phyloP scores from a whole-genome alignment of 2,797 vertebrate species.

The Galaxias olidus region DNA sequence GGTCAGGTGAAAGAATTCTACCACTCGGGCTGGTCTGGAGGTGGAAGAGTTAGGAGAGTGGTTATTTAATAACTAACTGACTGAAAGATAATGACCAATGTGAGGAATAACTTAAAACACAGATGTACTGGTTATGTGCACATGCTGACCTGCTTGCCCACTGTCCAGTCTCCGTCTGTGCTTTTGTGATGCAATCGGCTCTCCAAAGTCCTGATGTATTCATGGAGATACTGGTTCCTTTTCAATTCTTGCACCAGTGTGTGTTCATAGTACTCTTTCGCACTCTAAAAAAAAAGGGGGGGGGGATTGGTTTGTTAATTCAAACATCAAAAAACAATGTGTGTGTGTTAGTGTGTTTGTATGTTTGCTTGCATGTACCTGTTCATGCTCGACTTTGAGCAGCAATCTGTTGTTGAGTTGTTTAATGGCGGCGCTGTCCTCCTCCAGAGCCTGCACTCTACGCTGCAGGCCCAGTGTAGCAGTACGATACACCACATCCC shows the following conservation, averaged over 20 bases:
- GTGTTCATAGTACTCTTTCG: slow-evolving; percentile 78
- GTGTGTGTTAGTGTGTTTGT: slow-evolving; percentile 9
- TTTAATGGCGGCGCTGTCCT: slow-evolving; percentile 69
- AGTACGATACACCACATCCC: slow-evolving; percentile 80
- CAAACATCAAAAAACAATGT: background rate
- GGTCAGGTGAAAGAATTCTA: background rate
- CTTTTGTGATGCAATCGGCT: slow-evolving; percentile 55
- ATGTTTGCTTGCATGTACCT: slow-evolving; percentile 59
- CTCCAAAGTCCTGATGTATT: slow-evolving; percentile 73
- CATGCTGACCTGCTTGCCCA: slow-evolving; percentile 34
- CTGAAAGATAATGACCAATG: background rate
- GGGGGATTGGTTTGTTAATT: slow-evolving; percentile 3
- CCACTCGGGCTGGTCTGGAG: background rate
- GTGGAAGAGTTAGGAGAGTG: background rate
- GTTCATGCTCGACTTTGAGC: slow-evolving; percentile 78
- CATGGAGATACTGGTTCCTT: slow-evolving; percentile 79
- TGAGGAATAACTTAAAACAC: background rate
- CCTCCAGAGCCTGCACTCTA: slow-evolving; percentile 63
- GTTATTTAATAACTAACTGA: too few species aligned
- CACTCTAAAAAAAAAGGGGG: slow-evolving; percentile 50
- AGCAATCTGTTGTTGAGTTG: slow-evolving; percentile 74
- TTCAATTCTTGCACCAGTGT: slow-evolving; percentile 78
- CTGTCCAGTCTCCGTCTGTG: slow-evolving; percentile 43
- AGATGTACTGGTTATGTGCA: background rate
- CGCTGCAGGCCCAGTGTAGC: slow-evolving; percentile 74